A percentile compares a stretch with the other conserved stretches of the same genome.
phyloP scores from a whole-genome alignment of 2,888 invertebrate genomes.

The Habrosyne pyritoides region DNA sequence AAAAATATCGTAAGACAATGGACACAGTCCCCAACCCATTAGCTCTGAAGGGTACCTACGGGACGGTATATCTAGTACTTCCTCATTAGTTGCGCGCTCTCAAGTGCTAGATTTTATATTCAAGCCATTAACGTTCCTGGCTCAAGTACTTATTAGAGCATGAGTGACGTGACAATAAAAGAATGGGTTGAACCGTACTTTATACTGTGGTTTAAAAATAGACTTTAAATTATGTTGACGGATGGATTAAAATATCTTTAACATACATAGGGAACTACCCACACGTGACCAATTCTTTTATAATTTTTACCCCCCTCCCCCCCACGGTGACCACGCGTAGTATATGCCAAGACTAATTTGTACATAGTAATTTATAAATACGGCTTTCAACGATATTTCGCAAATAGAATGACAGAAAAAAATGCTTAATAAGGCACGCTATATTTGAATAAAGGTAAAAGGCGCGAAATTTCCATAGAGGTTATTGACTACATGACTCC shows the following conservation, averaged over 20 bases:
- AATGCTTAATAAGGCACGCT: too few relatives aligned
- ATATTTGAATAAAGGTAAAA: too few relatives aligned
- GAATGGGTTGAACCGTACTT: neutral
- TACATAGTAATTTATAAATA: too few relatives aligned
- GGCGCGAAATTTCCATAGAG: too few relatives aligned
- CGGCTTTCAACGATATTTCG: too few relatives aligned
- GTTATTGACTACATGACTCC: too few relatives aligned
- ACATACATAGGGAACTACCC: neutral
- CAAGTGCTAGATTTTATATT: constrained; percentile 37
- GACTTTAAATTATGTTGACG: neutral
- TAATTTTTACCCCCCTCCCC: too few relatives aligned
- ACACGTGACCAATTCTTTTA: too few relatives aligned
- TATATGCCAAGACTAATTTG: too few relatives aligned
- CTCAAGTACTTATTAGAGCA: constrained; percentile 20
- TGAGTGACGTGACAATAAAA: neutral
- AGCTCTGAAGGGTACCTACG: constrained; percentile 1
- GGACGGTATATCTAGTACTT: constrained; percentile 18
- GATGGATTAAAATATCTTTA: neutral
- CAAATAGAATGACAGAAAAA: too few relatives aligned
- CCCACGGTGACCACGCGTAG: too few relatives aligned
- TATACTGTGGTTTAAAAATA: neutral
- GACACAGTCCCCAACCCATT: neutral
- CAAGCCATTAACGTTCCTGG: constrained; percentile 50
- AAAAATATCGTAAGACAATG: neutral
- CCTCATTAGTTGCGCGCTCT: constrained; percentile 34